Evolutionary conservation across 2,113 vertebrate genomes (phyloP).

Genomic region (Cariama cristata): DNA sequence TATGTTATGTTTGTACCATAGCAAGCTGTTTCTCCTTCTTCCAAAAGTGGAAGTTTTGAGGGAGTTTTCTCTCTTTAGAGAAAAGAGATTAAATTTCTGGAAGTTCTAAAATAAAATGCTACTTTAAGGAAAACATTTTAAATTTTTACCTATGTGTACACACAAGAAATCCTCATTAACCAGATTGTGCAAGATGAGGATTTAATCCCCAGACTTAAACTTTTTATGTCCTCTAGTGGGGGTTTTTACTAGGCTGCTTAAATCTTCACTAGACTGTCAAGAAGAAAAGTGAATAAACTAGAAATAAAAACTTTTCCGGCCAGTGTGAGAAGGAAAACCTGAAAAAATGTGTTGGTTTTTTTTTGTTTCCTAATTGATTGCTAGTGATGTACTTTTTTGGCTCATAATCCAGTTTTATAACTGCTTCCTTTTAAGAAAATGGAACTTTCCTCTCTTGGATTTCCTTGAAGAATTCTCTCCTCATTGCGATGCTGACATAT

Average conservation of each 20-base stretch:
- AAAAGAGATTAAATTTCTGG: neutral
- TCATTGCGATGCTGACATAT: neutral
- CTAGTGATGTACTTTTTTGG: neutral
- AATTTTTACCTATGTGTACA: neutral
- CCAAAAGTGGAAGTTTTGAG: neutral
- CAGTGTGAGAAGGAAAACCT: neutral
- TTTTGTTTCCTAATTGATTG: neutral
- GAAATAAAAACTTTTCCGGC: neutral
- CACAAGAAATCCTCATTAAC: neutral
- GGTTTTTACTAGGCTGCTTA: neutral
- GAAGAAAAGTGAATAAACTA: neutral
- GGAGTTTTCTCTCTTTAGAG: neutral
- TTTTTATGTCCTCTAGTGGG: neutral
- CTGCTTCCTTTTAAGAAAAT: neutral
- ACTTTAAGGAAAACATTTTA: neutral
- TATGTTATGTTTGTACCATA: conserved; percentile 24
- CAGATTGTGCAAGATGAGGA: neutral
- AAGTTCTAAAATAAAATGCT: neutral
- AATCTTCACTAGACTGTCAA: neutral
- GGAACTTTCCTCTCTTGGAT: neutral
- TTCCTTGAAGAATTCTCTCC: neutral
- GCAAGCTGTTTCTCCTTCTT: conserved; percentile 66
- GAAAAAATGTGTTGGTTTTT: neutral
- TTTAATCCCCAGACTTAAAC: neutral
- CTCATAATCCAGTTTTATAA: neutral